Evolutionary conservation across 2,113 vertebrate species (phyloP).

Genomic region (Perognathus longimembris): DNA sequence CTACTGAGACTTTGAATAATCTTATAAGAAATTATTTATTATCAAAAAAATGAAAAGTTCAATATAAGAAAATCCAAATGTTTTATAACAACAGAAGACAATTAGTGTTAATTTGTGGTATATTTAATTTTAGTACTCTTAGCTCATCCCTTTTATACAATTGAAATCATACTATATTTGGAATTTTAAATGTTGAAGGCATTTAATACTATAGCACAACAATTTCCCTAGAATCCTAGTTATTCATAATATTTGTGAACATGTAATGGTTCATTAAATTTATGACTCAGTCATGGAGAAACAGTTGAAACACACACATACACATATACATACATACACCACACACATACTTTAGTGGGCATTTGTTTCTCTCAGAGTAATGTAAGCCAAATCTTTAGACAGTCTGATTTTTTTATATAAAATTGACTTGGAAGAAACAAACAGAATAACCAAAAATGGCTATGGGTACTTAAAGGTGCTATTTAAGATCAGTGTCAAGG

Average conservation of each 20-base stretch:
- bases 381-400: conserved; percentile 11
- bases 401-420: conserved; percentile 25
- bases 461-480: neutral
- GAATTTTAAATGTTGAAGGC: conserved; percentile 10
- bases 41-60: neutral
- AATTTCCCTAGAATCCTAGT: neutral
- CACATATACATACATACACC: neutral
- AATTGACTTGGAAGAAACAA: conserved; percentile 57
- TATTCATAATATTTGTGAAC: conserved; percentile 34
- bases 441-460: conserved; percentile 58
- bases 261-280: neutral
- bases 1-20: conserved; percentile 10
- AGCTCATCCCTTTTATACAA: neutral
- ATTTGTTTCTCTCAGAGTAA: conserved; percentile 27
- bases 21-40: neutral
- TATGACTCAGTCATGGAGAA: conserved; percentile 24
- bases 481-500: conserved; percentile 14
- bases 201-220: neutral
- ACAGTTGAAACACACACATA: neutral
- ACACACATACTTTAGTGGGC: neutral
- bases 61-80: conserved; percentile 24
- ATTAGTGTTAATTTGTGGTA: conserved; percentile 43
- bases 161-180: neutral
- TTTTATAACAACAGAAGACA: neutral
- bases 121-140: conserved; percentile 35